phyloP scores from a whole-genome alignment of 2,113 vertebrate genomes.

The Mixornis gularis region DNA sequence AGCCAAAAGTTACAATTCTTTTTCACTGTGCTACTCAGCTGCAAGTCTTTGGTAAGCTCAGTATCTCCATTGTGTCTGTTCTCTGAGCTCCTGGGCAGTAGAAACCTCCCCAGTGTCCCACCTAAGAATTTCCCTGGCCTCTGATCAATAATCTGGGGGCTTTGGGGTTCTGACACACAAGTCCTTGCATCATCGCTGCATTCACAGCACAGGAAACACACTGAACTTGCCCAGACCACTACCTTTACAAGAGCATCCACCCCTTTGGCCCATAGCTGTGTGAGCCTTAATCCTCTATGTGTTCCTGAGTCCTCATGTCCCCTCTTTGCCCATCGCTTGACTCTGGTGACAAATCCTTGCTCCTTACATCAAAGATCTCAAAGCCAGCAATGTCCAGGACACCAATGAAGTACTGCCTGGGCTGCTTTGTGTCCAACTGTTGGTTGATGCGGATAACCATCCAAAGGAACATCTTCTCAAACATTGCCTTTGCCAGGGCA shows the following conservation, averaged over 20 bases:
- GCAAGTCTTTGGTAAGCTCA: neutral
- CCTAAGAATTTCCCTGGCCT: neutral
- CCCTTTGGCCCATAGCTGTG: neutral
- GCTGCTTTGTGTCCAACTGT: slow-evolving; percentile 77
- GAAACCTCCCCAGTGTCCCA: neutral
- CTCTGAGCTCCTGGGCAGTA: neutral
- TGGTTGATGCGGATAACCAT: slow-evolving; percentile 83
- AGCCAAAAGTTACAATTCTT: neutral
- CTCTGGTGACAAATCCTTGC: neutral
- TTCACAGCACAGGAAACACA: neutral
- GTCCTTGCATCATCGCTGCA: neutral
- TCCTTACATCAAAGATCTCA: slow-evolving; percentile 78
- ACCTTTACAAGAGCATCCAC: neutral
- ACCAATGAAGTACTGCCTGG: slow-evolving; percentile 73
- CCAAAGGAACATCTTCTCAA: slow-evolving; percentile 84
- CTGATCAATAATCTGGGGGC: neutral
- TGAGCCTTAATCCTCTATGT: neutral
- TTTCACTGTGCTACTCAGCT: neutral
- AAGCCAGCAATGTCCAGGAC: slow-evolving; percentile 79
- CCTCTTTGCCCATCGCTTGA: neutral
- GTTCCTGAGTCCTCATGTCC: neutral
- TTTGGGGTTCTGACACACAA: neutral
- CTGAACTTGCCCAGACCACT: neutral
- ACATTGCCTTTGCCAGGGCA: slow-evolving; percentile 83
- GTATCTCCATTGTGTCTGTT: fast-evolving